phyloP scores from a whole-genome alignment of 2,797 vertebrate genomes.

The Monodelphis domestica region DNA sequence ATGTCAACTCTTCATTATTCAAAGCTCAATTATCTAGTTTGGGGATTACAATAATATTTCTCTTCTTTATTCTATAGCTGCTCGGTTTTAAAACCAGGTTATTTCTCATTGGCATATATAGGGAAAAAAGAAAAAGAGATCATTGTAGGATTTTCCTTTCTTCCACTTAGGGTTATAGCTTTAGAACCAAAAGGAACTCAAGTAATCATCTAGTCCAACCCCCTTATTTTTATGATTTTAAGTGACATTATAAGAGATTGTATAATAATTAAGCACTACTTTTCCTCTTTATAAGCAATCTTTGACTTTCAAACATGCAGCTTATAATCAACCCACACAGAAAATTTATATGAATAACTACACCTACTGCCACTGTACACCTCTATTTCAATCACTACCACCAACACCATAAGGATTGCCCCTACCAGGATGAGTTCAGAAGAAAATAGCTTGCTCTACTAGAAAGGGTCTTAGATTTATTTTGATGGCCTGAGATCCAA shows the following conservation, averaged over 20 bases:
- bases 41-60: neutral
- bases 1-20: neutral
- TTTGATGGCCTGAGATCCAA: neutral
- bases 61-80: neutral
- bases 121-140: neutral
- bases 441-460: neutral
- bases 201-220: neutral
- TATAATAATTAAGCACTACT: neutral
- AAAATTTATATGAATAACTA: neutral
- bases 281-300: neutral
- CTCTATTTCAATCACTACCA: neutral
- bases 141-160: neutral
- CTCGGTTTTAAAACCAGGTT: neutral
- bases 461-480: neutral
- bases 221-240: neutral
- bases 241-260: neutral
- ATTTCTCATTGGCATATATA: neutral
- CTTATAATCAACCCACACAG: neutral
- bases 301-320: neutral
- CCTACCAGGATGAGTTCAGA: neutral
- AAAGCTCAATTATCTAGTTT: neutral
- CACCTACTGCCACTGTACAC: neutral
- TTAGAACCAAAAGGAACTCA: neutral
- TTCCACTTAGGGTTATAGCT: neutral
- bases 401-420: neutral